Conservation (phyloP, 1,140 invertebrate genomes). For the Cydia pomonella region DNA sequence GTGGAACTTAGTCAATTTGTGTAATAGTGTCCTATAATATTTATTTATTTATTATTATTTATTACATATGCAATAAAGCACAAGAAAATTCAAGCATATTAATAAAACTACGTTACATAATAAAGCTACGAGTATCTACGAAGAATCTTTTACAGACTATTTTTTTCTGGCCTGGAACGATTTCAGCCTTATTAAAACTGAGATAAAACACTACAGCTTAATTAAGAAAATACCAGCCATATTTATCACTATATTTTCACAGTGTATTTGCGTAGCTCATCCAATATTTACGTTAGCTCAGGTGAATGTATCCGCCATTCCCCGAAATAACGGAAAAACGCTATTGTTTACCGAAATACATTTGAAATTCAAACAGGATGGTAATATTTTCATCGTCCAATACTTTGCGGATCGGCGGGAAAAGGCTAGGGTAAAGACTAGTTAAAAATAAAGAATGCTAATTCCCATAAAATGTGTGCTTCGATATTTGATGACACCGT, state of each 20-base stretch:
- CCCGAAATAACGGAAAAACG: background rate
- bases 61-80: no score
- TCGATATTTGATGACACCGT: no score
- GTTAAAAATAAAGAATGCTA: background rate
- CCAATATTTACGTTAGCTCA: constrained; percentile 12
- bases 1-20: no score
- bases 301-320: background rate
- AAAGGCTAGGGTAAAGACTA: background rate
- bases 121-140: no score
- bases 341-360: constrained; percentile 21
- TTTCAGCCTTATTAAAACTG: no score
- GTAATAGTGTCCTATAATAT: no score
- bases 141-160: no score
- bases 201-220: background rate
- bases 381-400: constrained; percentile 36
- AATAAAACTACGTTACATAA: no score
- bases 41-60: no score
- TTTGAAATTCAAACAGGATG: constrained; percentile 35
- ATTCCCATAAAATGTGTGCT: no score
- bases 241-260: background rate
- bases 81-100: no score
- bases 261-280: constrained; percentile 9
- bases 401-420: constrained; percentile 33
- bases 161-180: no score
- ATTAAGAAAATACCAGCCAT: background rate